Evolutionary conservation across 2,888 invertebrate species (phyloP).

Genomic region (Cordylochernes scorpioides): DNA sequence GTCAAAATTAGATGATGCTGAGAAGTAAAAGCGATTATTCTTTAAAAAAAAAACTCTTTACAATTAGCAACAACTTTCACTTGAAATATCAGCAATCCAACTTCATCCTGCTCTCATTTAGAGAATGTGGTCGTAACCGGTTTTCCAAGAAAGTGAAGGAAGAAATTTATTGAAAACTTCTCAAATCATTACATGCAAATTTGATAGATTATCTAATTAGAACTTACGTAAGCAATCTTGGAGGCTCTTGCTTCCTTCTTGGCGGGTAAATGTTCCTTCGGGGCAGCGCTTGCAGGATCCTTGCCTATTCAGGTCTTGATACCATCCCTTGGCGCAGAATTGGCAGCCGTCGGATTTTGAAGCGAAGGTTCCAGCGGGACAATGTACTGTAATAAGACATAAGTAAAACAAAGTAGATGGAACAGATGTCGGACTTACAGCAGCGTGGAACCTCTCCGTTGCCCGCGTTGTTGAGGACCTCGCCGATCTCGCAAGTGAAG

Average conservation of each 20-base stretch:
- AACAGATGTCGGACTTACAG: slow-evolving; percentile 32
- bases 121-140: too few relatives aligned
- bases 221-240: slow-evolving; percentile 43
- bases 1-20: too few relatives aligned
- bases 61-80: too few relatives aligned
- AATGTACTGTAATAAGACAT: slow-evolving; percentile 42
- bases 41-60: too few relatives aligned
- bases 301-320: slow-evolving; percentile 71
- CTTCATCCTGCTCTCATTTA: too few relatives aligned
- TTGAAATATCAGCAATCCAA: too few relatives aligned
- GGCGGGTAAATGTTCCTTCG: slow-evolving; percentile 60
- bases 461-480: slow-evolving; percentile 52
- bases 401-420: not conserved
- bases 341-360: slow-evolving; percentile 72
- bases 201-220: too few relatives aligned
- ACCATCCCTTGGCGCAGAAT: slow-evolving; percentile 67
- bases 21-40: too few relatives aligned
- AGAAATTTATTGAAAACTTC: slow-evolving; percentile 1
- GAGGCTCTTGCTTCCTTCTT: slow-evolving; percentile 39
- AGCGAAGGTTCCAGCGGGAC: slow-evolving; percentile 84
- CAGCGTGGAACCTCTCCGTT: slow-evolving; percentile 43
- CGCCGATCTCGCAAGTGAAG: slow-evolving; percentile 73
- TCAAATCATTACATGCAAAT: too few relatives aligned
- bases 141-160: too few relatives aligned
- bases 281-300: slow-evolving; percentile 71